Percentiles rank a stretch among this genome's conserved stretches.
Conservation (phyloP, 2,797 vertebrate species). For the Myotis planiceps region DNA sequence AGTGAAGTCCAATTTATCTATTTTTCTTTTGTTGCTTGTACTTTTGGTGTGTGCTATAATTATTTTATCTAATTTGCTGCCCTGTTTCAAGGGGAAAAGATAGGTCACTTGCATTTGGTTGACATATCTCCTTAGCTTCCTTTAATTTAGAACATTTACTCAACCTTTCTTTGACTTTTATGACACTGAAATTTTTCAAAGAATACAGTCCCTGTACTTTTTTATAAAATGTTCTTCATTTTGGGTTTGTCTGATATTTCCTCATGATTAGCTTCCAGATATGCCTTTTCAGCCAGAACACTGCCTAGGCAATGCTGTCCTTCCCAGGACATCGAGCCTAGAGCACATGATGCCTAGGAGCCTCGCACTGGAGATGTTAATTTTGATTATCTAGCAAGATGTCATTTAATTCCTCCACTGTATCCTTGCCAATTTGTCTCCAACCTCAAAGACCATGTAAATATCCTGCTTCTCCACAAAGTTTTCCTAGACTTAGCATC, state of each 20-base stretch:
- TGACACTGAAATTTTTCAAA: not conserved
- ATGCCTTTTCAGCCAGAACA: not conserved
- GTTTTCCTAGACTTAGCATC: not conserved
- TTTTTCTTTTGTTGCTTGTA: not conserved
- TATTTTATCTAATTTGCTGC: not conserved
- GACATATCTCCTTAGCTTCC: not conserved
- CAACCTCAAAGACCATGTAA: not conserved
- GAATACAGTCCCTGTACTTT: not conserved
- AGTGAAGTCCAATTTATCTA: not conserved
- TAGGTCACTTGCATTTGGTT: not conserved
- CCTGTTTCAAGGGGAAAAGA: not conserved
- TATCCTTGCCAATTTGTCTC: not conserved
- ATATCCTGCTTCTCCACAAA: not conserved
- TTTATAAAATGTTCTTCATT: not conserved
- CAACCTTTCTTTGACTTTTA: conserved; percentile 29
- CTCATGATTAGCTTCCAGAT: not conserved
- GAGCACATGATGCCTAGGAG: not conserved
- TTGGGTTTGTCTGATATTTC: not conserved
- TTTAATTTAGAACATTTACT: not conserved
- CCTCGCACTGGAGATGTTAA: not conserved
- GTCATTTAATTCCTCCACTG: not conserved
- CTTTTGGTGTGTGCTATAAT: not conserved
- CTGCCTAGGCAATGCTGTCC: not conserved
- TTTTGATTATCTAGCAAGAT: not conserved
- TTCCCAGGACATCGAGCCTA: not conserved